phyloP scores from a whole-genome alignment of 2,797 vertebrate genomes.

The Macroramphosus scolopax region DNA sequence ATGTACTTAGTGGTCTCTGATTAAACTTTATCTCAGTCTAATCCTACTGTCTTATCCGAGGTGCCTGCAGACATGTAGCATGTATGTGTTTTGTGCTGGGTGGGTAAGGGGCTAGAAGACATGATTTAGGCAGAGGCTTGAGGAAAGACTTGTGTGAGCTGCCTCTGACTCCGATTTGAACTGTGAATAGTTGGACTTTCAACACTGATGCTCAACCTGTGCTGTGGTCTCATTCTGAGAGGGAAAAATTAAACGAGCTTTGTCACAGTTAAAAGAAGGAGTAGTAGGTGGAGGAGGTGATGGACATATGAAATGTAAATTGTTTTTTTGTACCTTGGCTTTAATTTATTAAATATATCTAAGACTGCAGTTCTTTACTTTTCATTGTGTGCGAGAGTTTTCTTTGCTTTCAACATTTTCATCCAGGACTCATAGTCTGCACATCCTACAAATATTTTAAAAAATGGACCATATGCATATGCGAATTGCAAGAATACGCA shows the following conservation, averaged over 20 bases:
- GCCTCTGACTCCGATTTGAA: slow-evolving; percentile 19
- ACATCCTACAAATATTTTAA: too few relatives aligned
- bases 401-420: not conserved
- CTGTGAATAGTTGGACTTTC: slow-evolving; percentile 42
- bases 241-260: slow-evolving; percentile 38
- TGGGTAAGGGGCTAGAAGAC: slow-evolving; percentile 18
- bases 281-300: slow-evolving; percentile 35
- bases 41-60: slow-evolving; percentile 74
- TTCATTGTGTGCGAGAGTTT: slow-evolving; percentile 20
- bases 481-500: too few relatives aligned
- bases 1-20: slow-evolving; percentile 67
- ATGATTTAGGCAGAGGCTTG: slow-evolving; percentile 11
- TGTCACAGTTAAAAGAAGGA: slow-evolving; percentile 54
- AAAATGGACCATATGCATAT: too few relatives aligned
- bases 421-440: too few relatives aligned
- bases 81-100: slow-evolving; percentile 74
- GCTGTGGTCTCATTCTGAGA: slow-evolving; percentile 30
- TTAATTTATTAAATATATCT: slow-evolving; percentile 90
- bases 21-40: slow-evolving; percentile 65
- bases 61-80: slow-evolving; percentile 85
- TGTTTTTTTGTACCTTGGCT: slow-evolving; percentile 83
- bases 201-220: slow-evolving; percentile 41
- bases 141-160: slow-evolving; percentile 17
- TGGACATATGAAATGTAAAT: slow-evolving; percentile 73
- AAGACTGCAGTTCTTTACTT: slow-evolving; percentile 64